Base-by-base conservation (phyloP, 2,797 vertebrate genomes). In the Poecilia gillii region DNA sequence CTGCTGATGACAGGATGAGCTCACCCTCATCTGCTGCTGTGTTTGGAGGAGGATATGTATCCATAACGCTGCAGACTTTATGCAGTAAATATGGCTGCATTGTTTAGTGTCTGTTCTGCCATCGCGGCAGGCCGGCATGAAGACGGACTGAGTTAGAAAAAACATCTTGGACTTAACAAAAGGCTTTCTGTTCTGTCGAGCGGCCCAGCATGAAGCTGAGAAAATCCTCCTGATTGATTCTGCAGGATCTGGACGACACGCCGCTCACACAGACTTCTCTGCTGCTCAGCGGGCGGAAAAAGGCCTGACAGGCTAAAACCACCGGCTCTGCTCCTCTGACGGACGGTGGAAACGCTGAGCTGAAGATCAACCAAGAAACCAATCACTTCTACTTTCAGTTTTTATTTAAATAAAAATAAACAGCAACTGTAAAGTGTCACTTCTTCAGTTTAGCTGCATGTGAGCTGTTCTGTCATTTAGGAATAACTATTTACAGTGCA, bases 401-500 rank as follows among this genome's bases (percentile, higher is more conserved):
- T 43, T 71, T 5, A n/a, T 14, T 71, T n/a, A 28, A 71, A 45
- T n/a, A 13, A n/a, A 71, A 28, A 45, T 12, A 43, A 43, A 33
- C 28, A 23, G 28, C 57, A 11, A 4, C 12, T n/a, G 43, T 9
- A 4, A 66, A 4, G 68, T 28, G 68, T 71, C 68, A 45, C 43
- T n/a, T 55, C 62, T n/a, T 57, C 62, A 72, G 68, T 75, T 47
- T 66, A 12, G 45, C 68, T 31, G 82, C 47, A 87, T 79, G 85
- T 89, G 85, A 88, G 78, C 88, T 85, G 57, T 90, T 90, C 87
- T 91, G 86, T 93, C 93, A 90, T 92, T 89, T 83, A 81, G 84
- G 91, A 92, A 94, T 93, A 83, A 92, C 89, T 94, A 92, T 93
- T 93, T 93, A 93, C 83, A 75, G 81, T 89, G 88, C 64, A 49